phyloP scores from a whole-genome alignment of 2,888 invertebrate species.

The Oscheius sp. region DNA sequence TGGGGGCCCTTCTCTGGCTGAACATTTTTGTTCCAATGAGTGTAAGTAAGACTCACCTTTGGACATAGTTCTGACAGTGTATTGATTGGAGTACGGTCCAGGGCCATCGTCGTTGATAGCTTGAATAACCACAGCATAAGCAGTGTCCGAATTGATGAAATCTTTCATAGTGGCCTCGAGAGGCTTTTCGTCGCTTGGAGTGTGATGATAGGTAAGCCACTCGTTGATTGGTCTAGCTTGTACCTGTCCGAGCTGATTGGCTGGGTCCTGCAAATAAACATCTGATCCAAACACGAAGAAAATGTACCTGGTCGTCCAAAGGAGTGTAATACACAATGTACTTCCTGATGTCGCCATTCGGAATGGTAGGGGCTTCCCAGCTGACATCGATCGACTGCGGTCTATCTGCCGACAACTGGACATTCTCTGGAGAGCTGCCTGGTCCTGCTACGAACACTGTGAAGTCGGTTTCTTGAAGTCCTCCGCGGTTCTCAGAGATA shows the following conservation, averaged over 20 bases:
- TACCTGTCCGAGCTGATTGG: slow-evolving; percentile 70
- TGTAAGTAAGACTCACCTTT: slow-evolving; percentile 44
- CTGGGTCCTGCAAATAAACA: slow-evolving; percentile 49
- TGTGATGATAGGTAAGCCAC: slow-evolving; percentile 67
- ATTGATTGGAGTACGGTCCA: slow-evolving; percentile 71
- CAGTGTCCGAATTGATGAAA: slow-evolving; percentile 68
- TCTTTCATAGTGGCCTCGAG: slow-evolving; percentile 61
- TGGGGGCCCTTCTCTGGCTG: slow-evolving; percentile 69
- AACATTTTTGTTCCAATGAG: slow-evolving; percentile 14
- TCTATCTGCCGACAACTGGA: slow-evolving; percentile 64
- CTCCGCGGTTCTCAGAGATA: slow-evolving; percentile 70
- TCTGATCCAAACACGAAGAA: not conserved
- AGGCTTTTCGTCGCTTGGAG: slow-evolving; percentile 48
- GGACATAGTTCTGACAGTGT: slow-evolving; percentile 69
- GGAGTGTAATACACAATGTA: slow-evolving; percentile 73
- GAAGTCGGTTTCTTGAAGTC: slow-evolving; percentile 64
- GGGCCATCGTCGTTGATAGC: slow-evolving; percentile 72
- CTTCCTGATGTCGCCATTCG: slow-evolving; percentile 71
- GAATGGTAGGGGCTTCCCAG: slow-evolving; percentile 69
- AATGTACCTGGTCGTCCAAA: slow-evolving; percentile 67
- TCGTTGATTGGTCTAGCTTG: slow-evolving; percentile 68
- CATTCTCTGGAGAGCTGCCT: slow-evolving; percentile 70
- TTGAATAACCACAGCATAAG: slow-evolving; percentile 72
- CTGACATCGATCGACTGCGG: slow-evolving; percentile 68
- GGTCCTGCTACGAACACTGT: slow-evolving; percentile 70